These are phyloP conservation scores for Papilio aristodemus DNA, from an alignment of 1,140 invertebrate species.

Conservation along the genomic window DNA sequence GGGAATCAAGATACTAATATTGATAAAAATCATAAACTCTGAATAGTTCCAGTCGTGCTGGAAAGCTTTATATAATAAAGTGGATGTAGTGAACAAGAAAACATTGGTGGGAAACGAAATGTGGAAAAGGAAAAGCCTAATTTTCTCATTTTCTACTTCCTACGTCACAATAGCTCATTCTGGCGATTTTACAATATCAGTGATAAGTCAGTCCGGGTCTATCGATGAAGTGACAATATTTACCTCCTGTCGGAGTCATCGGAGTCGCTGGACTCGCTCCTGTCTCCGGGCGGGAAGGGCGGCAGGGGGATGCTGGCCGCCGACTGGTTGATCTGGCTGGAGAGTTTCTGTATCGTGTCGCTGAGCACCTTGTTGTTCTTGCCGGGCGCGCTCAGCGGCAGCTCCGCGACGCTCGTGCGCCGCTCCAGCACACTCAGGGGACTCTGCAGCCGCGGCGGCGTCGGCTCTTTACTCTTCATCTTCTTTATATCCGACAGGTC, in stretches of 20 bases:
- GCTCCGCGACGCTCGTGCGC: constrained; percentile 65
- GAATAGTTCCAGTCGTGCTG: no score
- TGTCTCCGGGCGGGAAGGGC: constrained; percentile 65
- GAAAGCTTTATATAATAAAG: no score
- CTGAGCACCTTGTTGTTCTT: constrained; percentile 82
- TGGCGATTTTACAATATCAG: no score
- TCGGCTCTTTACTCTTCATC: constrained; percentile 60
- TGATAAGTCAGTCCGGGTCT: no score
- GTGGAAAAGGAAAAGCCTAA: no score
- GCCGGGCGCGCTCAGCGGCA: constrained; percentile 60
- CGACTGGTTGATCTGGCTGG: constrained; percentile 77
- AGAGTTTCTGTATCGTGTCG: constrained; percentile 82
- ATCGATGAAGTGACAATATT: constrained; percentile 43
- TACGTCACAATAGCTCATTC: no score
- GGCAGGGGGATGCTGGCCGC: constrained; percentile 60
- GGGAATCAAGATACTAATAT: no score
- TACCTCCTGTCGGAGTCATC: constrained; percentile 87
- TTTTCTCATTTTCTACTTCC: no score
- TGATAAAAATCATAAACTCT: no score
- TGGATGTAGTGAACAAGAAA: no score
- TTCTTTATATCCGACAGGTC: constrained; percentile 64
- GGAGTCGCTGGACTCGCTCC: constrained; percentile 82
- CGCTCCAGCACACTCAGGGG: constrained; percentile 67
- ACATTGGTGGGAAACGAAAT: no score
- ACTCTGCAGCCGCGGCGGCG: constrained; percentile 61